These are phyloP conservation scores for Regulus satrapa DNA, from an alignment of 2,113 vertebrate genomes.

Conservation along the genomic window DNA sequence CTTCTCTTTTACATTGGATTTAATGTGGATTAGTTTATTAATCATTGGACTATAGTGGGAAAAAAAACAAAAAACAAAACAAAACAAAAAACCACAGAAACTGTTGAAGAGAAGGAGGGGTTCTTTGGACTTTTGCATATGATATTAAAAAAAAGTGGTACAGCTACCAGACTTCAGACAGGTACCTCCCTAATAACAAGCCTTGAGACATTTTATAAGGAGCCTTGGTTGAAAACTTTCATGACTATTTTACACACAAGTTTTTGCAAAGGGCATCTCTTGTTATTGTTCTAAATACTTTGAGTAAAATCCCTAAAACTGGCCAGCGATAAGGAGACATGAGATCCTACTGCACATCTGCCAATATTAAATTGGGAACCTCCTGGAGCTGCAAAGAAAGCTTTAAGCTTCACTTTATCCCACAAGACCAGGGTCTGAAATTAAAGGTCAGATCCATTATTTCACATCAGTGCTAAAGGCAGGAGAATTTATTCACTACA, in stretches of 20 bases:
- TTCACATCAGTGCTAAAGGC: constrained; percentile 45
- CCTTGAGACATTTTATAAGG: neutral
- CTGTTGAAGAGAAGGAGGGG: neutral
- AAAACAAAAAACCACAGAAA: neutral
- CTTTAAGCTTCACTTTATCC: constrained; percentile 28
- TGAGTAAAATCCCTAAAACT: neutral
- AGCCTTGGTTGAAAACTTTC: neutral
- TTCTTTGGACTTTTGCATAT: neutral
- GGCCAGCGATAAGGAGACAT: neutral
- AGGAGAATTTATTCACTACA: constrained; percentile 43
- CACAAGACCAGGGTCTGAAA: constrained; percentile 30
- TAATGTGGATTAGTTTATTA: neutral
- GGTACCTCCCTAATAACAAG: neutral
- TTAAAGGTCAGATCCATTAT: constrained; percentile 65
- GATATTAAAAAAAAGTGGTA: neutral
- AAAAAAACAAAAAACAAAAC: neutral
- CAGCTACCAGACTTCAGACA: neutral
- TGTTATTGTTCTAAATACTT: neutral
- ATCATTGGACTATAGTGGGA: neutral
- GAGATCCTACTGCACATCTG: neutral
- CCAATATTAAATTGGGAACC: neutral
- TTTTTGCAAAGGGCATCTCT: neutral
- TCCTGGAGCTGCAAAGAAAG: neutral
- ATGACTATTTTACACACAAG: neutral
- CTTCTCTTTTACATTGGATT: neutral